Conservation (phyloP, 2,113 vertebrate species). For the Syngnathus typhle region DNA sequence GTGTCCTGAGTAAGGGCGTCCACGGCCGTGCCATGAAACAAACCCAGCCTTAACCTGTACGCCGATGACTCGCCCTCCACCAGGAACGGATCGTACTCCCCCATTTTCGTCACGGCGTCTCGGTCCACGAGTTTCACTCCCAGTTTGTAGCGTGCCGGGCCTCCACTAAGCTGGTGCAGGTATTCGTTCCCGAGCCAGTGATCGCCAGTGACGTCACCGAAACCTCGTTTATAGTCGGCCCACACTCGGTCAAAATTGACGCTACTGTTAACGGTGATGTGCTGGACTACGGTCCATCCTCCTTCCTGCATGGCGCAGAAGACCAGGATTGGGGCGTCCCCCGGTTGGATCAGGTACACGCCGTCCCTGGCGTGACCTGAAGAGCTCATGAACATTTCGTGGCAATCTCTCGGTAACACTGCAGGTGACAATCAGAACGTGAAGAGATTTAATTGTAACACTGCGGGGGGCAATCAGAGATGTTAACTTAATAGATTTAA, state of each 20-base stretch:
- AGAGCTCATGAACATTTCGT: slow-evolving; percentile 77
- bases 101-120: slow-evolving; percentile 69
- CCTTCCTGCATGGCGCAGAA: slow-evolving; percentile 82
- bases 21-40: slow-evolving; percentile 73
- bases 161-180: slow-evolving; percentile 71
- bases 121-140: slow-evolving; percentile 77
- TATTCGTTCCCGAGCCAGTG: slow-evolving; percentile 85
- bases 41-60: slow-evolving; percentile 76
- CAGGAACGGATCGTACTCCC: slow-evolving; percentile 73
- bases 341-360: slow-evolving; percentile 78
- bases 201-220: slow-evolving; percentile 74
- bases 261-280: slow-evolving; percentile 83
- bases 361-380: slow-evolving; percentile 74
- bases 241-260: slow-evolving; percentile 79
- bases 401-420: slow-evolving; percentile 78
- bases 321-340: slow-evolving; percentile 65
- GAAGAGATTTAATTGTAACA: background rate
- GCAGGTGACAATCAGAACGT: slow-evolving; percentile 18
- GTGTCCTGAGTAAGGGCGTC: slow-evolving; percentile 80
- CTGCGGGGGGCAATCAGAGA: too few relatives aligned
- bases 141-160: slow-evolving; percentile 66
- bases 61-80: slow-evolving; percentile 76
- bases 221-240: slow-evolving; percentile 81
- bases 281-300: slow-evolving; percentile 86
- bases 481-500: too few relatives aligned